Evolutionary conservation across 2,113 vertebrate genomes (phyloP).

Genomic region (Toxotes jaculatrix): DNA sequence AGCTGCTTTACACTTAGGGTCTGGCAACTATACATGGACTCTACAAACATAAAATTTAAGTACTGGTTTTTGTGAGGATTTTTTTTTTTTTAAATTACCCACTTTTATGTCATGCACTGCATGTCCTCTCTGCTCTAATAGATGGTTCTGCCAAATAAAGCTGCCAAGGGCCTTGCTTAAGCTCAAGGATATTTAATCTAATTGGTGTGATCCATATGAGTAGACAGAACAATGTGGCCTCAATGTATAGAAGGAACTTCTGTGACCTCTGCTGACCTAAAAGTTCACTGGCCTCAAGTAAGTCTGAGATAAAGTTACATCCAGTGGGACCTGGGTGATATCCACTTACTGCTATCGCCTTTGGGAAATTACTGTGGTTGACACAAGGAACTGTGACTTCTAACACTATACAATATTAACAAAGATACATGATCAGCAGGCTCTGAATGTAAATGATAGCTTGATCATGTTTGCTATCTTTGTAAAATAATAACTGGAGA

Average conservation of each 20-base stretch:
- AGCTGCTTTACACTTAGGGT: constrained; percentile 36
- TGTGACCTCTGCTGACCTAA: constrained; percentile 68
- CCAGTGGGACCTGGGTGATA: constrained; percentile 60
- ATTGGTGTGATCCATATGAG: constrained; percentile 71
- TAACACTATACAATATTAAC: constrained; percentile 48
- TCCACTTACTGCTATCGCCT: constrained; percentile 66
- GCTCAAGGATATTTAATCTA: constrained; percentile 66
- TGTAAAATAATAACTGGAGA: constrained; percentile 55
- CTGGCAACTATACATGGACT: constrained; percentile 50
- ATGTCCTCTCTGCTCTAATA: constrained; percentile 24
- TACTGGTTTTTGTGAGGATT: constrained; percentile 43
- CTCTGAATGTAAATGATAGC: constrained; percentile 39
- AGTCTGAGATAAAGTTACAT: constrained; percentile 74
- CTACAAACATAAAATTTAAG: constrained; percentile 42
- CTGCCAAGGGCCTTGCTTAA: constrained; percentile 43
- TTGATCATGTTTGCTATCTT: constrained; percentile 47
- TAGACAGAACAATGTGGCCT: constrained; percentile 65
- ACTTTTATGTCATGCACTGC: constrained; percentile 56
- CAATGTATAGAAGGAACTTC: constrained; percentile 60
- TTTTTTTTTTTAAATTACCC: constrained; percentile 41
- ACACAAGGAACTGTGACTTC: constrained; percentile 46
- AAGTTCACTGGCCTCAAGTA: constrained; percentile 70
- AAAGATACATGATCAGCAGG: constrained; percentile 38
- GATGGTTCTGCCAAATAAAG: constrained; percentile 41
- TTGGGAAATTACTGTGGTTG: constrained; percentile 52